phyloP scores from a whole-genome alignment of 2,113 vertebrate genomes.

The Benitochromis conjunctus region DNA sequence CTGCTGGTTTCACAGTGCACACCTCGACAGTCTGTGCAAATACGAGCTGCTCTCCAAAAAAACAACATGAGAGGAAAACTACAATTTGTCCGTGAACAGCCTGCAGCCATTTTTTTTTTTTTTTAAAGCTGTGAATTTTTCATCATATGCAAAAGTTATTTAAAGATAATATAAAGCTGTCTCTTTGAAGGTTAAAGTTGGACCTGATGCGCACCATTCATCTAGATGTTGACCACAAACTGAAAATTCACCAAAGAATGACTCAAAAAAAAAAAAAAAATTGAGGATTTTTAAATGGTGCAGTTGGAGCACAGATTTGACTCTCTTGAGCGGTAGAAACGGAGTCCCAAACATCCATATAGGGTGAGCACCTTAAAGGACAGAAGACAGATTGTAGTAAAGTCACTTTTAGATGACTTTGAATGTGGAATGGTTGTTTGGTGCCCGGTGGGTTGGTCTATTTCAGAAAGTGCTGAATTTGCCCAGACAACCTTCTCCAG shows the following conservation, averaged over 20 bases:
- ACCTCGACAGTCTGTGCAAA: no score
- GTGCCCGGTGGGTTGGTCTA: not conserved
- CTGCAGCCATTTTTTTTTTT: rapidly evolving
- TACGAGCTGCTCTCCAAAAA: not conserved
- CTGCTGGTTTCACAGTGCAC: no score
- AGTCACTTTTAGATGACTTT: not conserved
- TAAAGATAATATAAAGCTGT: not conserved
- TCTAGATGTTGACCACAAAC: not conserved
- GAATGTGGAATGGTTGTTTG: not conserved
- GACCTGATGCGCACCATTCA: not conserved
- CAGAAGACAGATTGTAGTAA: not conserved
- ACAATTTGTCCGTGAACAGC: not conserved
- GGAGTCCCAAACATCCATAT: not conserved
- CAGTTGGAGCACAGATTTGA: not conserved
- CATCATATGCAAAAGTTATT: not conserved
- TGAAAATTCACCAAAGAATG: not conserved
- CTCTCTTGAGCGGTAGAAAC: not conserved
- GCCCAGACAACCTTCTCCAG: not conserved
- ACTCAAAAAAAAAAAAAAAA: not conserved
- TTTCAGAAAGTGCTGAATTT: not conserved
- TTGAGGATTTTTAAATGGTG: rapidly evolving
- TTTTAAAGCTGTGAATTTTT: no score
- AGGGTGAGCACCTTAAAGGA: not conserved
- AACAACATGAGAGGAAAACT: not conserved
- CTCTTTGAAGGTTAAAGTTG: rapidly evolving